phyloP scores from a whole-genome alignment of 1,140 invertebrate species.

The Diorhabda sublineata region DNA sequence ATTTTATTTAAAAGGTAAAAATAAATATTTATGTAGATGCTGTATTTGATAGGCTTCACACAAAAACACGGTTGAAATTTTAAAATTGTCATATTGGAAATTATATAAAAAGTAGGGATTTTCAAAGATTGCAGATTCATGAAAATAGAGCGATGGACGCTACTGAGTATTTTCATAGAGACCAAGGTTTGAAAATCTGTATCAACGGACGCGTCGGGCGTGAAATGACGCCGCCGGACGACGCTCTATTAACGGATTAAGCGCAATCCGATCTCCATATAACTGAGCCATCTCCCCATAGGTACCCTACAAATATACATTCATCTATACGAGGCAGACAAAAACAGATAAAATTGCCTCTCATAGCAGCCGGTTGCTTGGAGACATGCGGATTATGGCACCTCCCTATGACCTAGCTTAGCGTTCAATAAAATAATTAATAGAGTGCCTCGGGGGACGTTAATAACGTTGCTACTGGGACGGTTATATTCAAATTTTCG shows the following conservation, averaged over 20 bases:
- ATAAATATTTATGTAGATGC: too few relatives aligned
- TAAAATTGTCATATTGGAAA: too few relatives aligned
- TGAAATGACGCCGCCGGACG: slow-evolving; percentile 30
- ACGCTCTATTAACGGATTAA: slow-evolving; percentile 32
- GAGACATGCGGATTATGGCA: slow-evolving; percentile 37
- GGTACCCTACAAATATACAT: slow-evolving; percentile 4
- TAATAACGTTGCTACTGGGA: slow-evolving; percentile 23
- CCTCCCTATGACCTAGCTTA: slow-evolving; percentile 28
- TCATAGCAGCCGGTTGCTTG: slow-evolving; percentile 32
- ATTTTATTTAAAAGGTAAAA: too few relatives aligned
- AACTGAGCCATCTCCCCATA: slow-evolving; percentile 26
- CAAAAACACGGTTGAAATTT: too few relatives aligned
- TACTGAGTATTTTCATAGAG: neutral
- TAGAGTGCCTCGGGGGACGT: slow-evolving; percentile 37
- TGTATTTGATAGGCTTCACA: too few relatives aligned
- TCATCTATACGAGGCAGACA: slow-evolving; percentile 17
- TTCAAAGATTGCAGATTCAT: too few relatives aligned
- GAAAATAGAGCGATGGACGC: neutral
- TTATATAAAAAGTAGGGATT: too few relatives aligned
- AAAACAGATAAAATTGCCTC: slow-evolving; percentile 42
- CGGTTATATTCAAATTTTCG: slow-evolving; percentile 42
- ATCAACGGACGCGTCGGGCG: slow-evolving; percentile 19
- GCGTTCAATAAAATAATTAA: slow-evolving; percentile 46
- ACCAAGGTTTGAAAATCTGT: neutral
- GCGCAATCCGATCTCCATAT: slow-evolving; percentile 32